phyloP scores from a whole-genome alignment of 2,113 vertebrate genomes.

The Suricata suricatta region DNA sequence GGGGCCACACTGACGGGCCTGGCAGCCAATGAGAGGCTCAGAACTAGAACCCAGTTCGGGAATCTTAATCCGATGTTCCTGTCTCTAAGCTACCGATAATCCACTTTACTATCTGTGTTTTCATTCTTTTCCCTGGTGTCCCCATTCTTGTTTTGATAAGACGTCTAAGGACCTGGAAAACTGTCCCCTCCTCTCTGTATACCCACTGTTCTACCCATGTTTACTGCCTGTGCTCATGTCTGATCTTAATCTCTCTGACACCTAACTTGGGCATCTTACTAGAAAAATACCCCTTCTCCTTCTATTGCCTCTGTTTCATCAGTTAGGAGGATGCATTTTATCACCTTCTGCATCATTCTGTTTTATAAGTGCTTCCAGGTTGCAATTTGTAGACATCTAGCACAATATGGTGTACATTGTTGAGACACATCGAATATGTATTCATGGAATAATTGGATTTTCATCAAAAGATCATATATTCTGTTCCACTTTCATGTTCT shows the following conservation, averaged over 20 bases:
- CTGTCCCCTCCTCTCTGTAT: background rate
- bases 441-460: background rate
- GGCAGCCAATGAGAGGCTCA: background rate
- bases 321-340: background rate
- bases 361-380: background rate
- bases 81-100: background rate
- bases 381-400: background rate
- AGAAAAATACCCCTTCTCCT: background rate
- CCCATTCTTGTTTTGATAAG: background rate
- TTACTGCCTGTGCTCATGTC: background rate
- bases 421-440: background rate
- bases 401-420: background rate
- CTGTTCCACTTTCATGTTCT: background rate
- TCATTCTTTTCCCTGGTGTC: background rate
- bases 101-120: background rate
- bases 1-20: accelerated
- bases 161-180: background rate
- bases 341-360: background rate
- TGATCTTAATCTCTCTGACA: background rate
- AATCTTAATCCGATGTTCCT: background rate
- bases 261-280: background rate
- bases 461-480: background rate
- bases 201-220: too few relatives aligned
- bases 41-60: background rate
- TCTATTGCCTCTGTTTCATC: background rate